Evolutionary conservation across 2,888 invertebrate species (phyloP), one percentile per base, ranked within the genome.

Genomic region (Pachliopta kotzebuea): DNA sequence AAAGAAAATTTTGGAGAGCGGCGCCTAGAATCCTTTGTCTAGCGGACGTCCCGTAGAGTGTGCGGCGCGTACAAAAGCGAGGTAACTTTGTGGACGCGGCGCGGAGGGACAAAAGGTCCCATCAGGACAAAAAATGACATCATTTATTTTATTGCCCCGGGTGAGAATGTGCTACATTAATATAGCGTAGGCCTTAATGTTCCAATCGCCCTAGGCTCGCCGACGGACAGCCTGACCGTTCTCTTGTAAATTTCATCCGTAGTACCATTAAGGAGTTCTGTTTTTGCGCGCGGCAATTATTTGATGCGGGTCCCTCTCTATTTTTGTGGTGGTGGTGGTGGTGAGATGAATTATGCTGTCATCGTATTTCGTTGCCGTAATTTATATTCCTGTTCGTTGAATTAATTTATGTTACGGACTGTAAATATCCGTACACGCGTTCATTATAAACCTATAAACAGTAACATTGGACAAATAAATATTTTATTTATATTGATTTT

Each of bases 121-220:
- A 37, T 37, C 78, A 79, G 78, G 83, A 89, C 90, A 90, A 90
- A 90, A 90, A 90, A 90, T 90, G 87, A 90, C 89, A 88, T 90
- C 90, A 90, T 91, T 90, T 90, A 91, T 91, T 89, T 90, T 90
- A 91, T 90, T 88, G 88, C 89, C 79, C 74, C 80, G 87, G 85
- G 88, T 87, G 89, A 88, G 89, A 91, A 90, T 86, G 85, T 85
- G 81, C 77, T 81, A 84, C 88, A 88, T 90, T 89, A 88, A 90
- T 90, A 89, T 87, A 81, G 84, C 83, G 84, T 80, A 84, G 88
- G 78, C 84, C 86, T 80, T 86, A 88, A 88, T 88, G 85, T 77
- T 79, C 75, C 77, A 76, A 85, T 85, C 85, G 90, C 90, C 86
- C 84, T 84, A 78, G 89, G 90, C 85, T 67, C 72, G 73, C 76